These are phyloP conservation scores for Spilogale gracilis DNA, from an alignment of 2,113 vertebrate genomes.

Conservation along the genomic window DNA sequence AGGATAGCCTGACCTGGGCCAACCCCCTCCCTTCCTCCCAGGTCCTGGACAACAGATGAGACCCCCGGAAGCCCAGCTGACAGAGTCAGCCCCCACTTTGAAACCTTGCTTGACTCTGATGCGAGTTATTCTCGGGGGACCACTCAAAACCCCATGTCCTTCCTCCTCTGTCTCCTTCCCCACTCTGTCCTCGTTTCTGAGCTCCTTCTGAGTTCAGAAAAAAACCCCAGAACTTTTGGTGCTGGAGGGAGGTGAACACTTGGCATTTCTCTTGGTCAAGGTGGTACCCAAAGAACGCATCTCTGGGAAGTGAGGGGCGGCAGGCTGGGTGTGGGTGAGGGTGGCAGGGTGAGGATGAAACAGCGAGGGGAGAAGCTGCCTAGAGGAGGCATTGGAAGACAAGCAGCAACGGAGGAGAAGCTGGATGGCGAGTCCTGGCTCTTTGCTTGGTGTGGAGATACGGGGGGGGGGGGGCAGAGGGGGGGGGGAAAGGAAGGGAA, in stretches of 20 bases:
- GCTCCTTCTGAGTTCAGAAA: background rate
- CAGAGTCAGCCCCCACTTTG: background rate
- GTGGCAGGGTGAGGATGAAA: no score
- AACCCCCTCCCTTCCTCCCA: constrained; percentile 47
- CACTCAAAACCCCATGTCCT: background rate
- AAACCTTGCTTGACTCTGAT: constrained; percentile 37
- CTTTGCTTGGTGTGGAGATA: background rate
- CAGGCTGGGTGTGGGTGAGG: background rate
- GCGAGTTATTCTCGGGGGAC: background rate
- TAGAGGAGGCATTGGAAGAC: constrained; percentile 55
- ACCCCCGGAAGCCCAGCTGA: constrained; percentile 12
- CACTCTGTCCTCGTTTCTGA: background rate
- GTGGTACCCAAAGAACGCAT: constrained; percentile 36
- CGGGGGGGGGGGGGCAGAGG: background rate
- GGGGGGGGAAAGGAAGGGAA: background rate
- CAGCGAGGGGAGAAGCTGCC: background rate
- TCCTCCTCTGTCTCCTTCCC: background rate
- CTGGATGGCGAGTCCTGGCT: background rate
- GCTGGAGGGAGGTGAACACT: constrained; percentile 44
- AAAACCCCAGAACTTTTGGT: constrained; percentile 44
- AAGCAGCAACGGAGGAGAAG: background rate
- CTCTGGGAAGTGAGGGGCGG: constrained; percentile 54
- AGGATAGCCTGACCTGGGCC: constrained; percentile 83
- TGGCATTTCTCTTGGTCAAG: background rate
- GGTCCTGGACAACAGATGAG: constrained; percentile 47